These are phyloP conservation scores for Channallabes apus DNA, from an alignment of 2,797 vertebrate species.

Conservation along the genomic window DNA sequence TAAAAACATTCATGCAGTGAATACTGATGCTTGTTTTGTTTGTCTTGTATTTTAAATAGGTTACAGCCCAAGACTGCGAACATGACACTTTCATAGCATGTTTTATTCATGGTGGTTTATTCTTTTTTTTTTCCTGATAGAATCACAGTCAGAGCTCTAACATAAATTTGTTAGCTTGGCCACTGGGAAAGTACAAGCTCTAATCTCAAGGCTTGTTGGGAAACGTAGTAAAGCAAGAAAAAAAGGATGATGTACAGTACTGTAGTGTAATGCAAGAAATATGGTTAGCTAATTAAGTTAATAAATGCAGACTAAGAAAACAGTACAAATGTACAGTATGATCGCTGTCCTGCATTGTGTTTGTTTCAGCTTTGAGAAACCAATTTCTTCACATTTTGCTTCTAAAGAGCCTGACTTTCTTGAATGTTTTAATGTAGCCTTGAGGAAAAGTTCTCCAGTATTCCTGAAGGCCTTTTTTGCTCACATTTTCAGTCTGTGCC, in stretches of 20 bases:
- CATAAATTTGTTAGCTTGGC: neutral
- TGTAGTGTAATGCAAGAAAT: neutral
- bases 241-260: too few species aligned
- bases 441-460: too few species aligned
- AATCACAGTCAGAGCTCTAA: neutral
- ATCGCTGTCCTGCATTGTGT: neutral
- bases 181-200: neutral
- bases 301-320: neutral
- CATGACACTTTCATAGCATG: neutral
- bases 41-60: neutral
- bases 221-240: too few species aligned
- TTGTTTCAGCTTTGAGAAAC: neutral
- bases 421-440: too few species aligned
- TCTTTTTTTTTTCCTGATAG: neutral
- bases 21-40: too few species aligned
- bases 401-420: too few species aligned
- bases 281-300: neutral
- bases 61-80: neutral
- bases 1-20: neutral
- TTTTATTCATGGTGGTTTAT: neutral
- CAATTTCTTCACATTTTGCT: too few species aligned
- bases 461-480: too few species aligned
- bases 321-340: neutral
- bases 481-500: too few species aligned
- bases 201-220: neutral